Evolutionary conservation across 1,140 invertebrate genomes (phyloP).

Genomic region (Platyura marginata): DNA sequence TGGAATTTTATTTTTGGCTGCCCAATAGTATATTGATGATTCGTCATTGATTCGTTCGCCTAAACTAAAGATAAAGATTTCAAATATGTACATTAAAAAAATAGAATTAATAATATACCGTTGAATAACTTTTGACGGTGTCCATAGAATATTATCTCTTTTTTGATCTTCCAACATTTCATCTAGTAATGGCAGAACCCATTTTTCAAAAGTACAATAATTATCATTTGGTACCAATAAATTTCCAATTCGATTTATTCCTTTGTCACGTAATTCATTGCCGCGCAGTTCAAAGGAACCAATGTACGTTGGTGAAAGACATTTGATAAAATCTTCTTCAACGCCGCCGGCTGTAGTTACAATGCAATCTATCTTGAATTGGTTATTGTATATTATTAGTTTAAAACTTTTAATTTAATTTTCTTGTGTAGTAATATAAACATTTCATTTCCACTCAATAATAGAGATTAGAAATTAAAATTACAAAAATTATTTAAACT

Average conservation of each 20-base stretch:
- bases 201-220: constrained; percentile 97
- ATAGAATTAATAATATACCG: constrained; percentile 10
- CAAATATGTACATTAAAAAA: no score
- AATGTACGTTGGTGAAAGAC: constrained; percentile 82
- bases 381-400: neutral
- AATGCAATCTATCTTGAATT: constrained; percentile 71
- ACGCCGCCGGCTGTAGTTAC: constrained; percentile 96
- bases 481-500: no score
- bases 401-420: neutral
- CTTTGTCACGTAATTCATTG: constrained; percentile 56
- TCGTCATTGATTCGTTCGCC: constrained; percentile 84
- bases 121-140: constrained; percentile 77
- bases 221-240: constrained; percentile 96
- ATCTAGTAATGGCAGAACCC: constrained; percentile 89
- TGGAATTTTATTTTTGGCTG: constrained; percentile 92
- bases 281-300: constrained; percentile 73
- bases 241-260: constrained; percentile 96
- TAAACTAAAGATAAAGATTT: constrained; percentile 33
- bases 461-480: no score
- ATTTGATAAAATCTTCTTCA: constrained; percentile 99
- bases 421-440: neutral
- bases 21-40: constrained; percentile 95
- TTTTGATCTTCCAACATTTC: constrained; percentile 82
- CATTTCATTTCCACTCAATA: no score
- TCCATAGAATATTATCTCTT: constrained; percentile 60